A percentile compares a stretch with the other conserved stretches of the same genome.
phyloP scores from a whole-genome alignment of 1,140 invertebrate genomes.

The Papilio polyxenes region DNA sequence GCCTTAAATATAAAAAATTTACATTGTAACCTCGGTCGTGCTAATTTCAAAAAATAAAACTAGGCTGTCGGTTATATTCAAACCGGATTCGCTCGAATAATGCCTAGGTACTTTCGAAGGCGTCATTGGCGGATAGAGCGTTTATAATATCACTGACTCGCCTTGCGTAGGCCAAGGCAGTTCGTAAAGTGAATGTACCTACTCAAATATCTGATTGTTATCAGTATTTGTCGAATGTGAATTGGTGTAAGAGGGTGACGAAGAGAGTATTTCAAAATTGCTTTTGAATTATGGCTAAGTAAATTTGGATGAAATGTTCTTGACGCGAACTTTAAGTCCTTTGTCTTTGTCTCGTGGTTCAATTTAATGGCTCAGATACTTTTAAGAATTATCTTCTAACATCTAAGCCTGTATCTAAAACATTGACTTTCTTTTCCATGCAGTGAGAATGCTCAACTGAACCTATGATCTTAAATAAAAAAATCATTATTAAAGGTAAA shows the following conservation, averaged over 20 bases:
- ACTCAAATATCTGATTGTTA: conserved; percentile 60
- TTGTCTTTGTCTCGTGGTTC: no score
- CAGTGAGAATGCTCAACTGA: no score
- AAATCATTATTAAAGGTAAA: background rate
- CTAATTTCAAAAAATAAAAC: conserved; percentile 43
- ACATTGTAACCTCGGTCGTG: conserved; percentile 13
- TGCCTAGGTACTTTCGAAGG: conserved; percentile 71
- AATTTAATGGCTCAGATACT: no score
- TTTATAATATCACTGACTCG: conserved; percentile 76
- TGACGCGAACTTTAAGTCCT: background rate
- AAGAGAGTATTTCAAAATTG: background rate
- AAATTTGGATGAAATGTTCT: background rate
- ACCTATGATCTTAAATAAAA: background rate
- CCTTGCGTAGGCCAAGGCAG: conserved; percentile 76
- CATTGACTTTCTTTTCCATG: no score
- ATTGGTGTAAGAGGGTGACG: conserved; percentile 35
- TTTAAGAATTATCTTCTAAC: no score
- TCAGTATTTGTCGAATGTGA: conserved; percentile 49
- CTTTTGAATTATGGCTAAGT: background rate
- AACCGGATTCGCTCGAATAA: conserved; percentile 63
- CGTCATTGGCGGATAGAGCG: conserved; percentile 71
- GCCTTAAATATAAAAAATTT: background rate
- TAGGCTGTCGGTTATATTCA: conserved; percentile 47
- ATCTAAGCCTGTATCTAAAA: no score
- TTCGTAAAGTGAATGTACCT: conserved; percentile 73